Conservation (phyloP, 1,140 invertebrate genomes). For the Sitodiplosis mosellana region DNA sequence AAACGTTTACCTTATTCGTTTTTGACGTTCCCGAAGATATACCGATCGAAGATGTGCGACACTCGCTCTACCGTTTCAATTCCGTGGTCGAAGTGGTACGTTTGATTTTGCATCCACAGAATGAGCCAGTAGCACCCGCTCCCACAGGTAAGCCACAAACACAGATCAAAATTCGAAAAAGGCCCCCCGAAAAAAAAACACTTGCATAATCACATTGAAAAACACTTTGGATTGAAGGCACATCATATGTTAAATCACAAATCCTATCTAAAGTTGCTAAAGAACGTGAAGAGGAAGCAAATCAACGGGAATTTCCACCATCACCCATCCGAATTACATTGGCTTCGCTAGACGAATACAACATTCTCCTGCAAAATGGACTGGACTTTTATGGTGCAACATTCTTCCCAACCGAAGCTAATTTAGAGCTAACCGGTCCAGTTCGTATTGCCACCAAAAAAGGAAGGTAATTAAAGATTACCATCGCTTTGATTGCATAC, state of each 20-base stretch:
- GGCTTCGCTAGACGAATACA: slow-evolving; percentile 61
- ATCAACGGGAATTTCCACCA: slow-evolving; percentile 23
- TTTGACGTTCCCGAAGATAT: slow-evolving; percentile 63
- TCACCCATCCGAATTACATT: slow-evolving; percentile 51
- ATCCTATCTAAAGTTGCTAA: slow-evolving; percentile 26
- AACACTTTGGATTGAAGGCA: slow-evolving; percentile 15
- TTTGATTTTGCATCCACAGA: slow-evolving; percentile 29
- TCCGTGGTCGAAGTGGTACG: slow-evolving; percentile 58
- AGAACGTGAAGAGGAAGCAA: slow-evolving; percentile 20
- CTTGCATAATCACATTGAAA: background rate
- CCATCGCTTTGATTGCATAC: no score
- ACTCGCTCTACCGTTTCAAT: slow-evolving; percentile 58
- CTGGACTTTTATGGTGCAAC: slow-evolving; percentile 71
- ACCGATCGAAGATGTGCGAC: slow-evolving; percentile 62
- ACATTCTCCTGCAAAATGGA: slow-evolving; percentile 57
- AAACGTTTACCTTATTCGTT: slow-evolving; percentile 61
- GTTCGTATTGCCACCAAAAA: slow-evolving; percentile 28
- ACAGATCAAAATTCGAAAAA: background rate
- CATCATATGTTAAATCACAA: slow-evolving; percentile 24
- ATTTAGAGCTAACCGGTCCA: slow-evolving; percentile 33
- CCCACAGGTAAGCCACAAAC: background rate
- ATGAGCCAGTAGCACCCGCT: background rate
- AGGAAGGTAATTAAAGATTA: slow-evolving; percentile 26
- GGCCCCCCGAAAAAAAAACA: background rate
- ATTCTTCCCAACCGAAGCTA: slow-evolving; percentile 63